Evolutionary conservation across 2,797 vertebrate genomes (phyloP).

Genomic region (Hoplostethus atlanticus): DNA sequence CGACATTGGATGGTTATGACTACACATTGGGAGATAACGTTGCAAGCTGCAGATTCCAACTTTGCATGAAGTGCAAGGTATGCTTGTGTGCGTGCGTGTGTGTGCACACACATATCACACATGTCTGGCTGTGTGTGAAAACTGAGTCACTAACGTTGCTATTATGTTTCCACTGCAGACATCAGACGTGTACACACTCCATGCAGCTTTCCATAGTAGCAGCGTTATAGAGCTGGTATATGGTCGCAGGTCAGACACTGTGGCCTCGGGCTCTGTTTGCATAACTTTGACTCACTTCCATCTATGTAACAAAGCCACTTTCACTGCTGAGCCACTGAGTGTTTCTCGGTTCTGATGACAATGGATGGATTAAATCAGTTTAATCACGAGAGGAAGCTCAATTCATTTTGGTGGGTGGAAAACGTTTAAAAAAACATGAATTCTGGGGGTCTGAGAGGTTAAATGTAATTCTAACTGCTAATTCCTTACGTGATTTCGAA

Average conservation of each 20-base stretch:
- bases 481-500: too few species aligned
- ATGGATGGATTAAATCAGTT: background rate
- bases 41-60: background rate
- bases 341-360: background rate
- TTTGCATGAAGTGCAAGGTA: background rate
- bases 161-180: constrained; percentile 29
- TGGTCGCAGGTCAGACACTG: constrained; percentile 14
- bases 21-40: too few species aligned
- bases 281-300: constrained; percentile 23
- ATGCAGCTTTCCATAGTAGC: background rate
- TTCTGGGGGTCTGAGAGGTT: too few species aligned
- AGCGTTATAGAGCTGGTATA: constrained; percentile 7
- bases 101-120: background rate
- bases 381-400: too few species aligned
- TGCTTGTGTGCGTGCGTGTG: constrained; percentile 9
- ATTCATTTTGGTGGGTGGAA: too few species aligned
- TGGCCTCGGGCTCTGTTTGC: constrained; percentile 34
- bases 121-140: background rate
- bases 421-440: too few species aligned
- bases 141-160: background rate
- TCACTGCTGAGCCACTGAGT: background rate
- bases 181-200: background rate
- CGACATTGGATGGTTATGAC: too few species aligned
- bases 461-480: too few species aligned
- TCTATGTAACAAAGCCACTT: background rate